Conservation (phyloP, 2,113 vertebrate species). For the Ictidomys tridecemlineatus region DNA sequence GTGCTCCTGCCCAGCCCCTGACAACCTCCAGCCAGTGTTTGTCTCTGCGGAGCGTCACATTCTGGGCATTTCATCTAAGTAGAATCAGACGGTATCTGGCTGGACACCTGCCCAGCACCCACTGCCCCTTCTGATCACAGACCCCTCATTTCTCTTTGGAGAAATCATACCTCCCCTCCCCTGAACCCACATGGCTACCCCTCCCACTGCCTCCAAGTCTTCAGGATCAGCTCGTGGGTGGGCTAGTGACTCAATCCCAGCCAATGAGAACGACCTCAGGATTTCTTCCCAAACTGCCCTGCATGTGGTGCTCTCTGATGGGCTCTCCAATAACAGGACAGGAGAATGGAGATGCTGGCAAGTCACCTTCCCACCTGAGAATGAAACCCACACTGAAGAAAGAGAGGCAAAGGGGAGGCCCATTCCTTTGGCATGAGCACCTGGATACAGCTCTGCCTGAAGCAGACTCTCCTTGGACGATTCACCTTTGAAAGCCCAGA, state of each 20-base stretch:
- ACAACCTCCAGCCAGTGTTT: neutral
- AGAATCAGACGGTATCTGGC: neutral
- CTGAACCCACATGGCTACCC: neutral
- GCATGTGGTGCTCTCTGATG: accelerated
- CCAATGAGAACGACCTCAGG: neutral
- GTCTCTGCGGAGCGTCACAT: neutral
- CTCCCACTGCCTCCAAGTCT: neutral
- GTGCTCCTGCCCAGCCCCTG: neutral
- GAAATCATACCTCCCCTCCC: neutral
- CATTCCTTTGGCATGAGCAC: neutral
- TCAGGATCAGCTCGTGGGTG: neutral
- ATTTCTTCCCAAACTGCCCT: accelerated
- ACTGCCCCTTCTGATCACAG: neutral
- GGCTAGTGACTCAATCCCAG: neutral
- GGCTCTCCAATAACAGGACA: neutral
- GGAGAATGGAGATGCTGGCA: accelerated
- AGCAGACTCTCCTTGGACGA: neutral
- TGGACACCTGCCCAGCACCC: neutral
- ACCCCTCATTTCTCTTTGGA: neutral
- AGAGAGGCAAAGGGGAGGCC: neutral
- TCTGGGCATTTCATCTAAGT: neutral
- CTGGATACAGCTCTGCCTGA: neutral
- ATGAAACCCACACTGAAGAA: neutral
- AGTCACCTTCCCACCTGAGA: too few relatives aligned
- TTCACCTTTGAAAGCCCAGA: neutral